Evolutionary conservation across 2,888 invertebrate genomes (phyloP).

Genomic region (Syrphus vitripennis): DNA sequence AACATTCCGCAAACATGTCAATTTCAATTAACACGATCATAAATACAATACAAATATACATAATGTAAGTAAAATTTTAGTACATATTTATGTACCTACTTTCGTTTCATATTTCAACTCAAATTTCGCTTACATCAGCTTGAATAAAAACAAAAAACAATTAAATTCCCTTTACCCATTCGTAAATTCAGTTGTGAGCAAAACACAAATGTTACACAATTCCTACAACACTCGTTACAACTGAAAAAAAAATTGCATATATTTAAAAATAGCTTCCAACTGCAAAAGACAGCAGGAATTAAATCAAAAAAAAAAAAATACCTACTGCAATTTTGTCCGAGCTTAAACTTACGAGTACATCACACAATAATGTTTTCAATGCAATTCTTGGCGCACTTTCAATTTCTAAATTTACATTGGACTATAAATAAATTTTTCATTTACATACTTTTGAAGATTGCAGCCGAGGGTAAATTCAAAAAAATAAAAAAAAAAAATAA

Average conservation of each 20-base stretch:
- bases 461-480: neutral
- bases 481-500: neutral
- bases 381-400: conserved; percentile 66
- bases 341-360: neutral
- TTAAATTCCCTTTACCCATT: neutral
- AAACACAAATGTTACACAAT: neutral
- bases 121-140: neutral
- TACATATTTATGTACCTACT: no score
- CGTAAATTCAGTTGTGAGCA: neutral
- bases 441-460: neutral
- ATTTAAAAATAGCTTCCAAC: conserved; percentile 11
- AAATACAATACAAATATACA: neutral
- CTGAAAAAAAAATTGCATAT: neutral
- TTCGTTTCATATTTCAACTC: neutral
- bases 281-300: neutral
- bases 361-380: conserved; percentile 29
- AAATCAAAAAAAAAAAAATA: neutral
- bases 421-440: conserved; percentile 52
- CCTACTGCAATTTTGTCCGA: neutral
- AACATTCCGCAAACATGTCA: neutral
- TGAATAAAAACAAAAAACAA: neutral
- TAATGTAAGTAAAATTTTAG: no score
- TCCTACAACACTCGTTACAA: neutral
- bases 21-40: neutral
- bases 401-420: conserved; percentile 63